A percentile compares a stretch with the other conserved stretches of the same genome.
phyloP scores from a whole-genome alignment of 1,140 invertebrate genomes.

The Papilio machaon region DNA sequence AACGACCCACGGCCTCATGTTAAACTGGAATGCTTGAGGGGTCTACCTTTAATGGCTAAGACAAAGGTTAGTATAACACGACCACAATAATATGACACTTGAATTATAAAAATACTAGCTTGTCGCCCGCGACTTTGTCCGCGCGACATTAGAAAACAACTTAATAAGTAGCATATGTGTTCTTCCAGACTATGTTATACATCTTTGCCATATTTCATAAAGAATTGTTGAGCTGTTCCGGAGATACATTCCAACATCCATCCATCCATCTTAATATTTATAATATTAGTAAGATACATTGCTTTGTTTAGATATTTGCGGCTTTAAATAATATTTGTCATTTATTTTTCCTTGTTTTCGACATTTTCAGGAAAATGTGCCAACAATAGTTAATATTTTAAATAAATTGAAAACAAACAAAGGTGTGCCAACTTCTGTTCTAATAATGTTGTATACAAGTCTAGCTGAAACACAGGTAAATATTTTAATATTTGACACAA shows the following conservation, averaged over 20 bases:
- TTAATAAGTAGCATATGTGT: too few relatives aligned
- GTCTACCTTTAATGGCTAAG: constrained; percentile 68
- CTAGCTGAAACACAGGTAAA: constrained; percentile 70
- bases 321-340: neutral
- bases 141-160: too few relatives aligned
- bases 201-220: too few relatives aligned
- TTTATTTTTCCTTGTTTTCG: neutral
- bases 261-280: too few relatives aligned
- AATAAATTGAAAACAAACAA: constrained; percentile 66
- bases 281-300: too few relatives aligned
- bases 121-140: too few relatives aligned
- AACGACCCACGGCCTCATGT: constrained; percentile 59
- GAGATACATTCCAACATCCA: too few relatives aligned
- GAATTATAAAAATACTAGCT: neutral
- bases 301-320: too few relatives aligned
- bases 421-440: constrained; percentile 63
- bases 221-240: too few relatives aligned
- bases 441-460: constrained; percentile 66
- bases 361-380: constrained; percentile 69
- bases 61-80: constrained; percentile 56
- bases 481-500: neutral
- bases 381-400: constrained; percentile 62
- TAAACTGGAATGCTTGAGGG: constrained; percentile 67
- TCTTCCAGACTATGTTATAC: too few relatives aligned
- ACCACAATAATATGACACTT: neutral